Evolutionary conservation across 2,888 invertebrate species (phyloP), one percentile per base, ranked within the genome.

Genomic region (Chrysotoxum bicinctum): DNA sequence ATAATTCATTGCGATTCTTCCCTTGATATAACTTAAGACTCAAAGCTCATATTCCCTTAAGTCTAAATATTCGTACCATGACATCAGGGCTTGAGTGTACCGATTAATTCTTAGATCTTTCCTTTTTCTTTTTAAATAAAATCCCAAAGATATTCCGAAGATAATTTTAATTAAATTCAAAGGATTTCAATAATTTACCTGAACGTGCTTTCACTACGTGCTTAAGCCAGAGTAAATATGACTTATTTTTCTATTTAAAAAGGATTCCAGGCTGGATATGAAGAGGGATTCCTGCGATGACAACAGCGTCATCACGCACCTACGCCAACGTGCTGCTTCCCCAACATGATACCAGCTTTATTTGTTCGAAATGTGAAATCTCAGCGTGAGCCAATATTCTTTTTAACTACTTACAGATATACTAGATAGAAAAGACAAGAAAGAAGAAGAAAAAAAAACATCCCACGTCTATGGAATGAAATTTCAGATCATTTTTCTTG

Each of bases 211-310:
- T n/a, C 26, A 7, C 12, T 43, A 43, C 62, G 43, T 62, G 62
- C 45, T 16, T 12, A 30, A 45, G 12, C 45, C 62, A 64, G 1
- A 16, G 19, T 30, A 45, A 45, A 26, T 9, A 43, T 16, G 62
- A 45, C 45, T 64, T 64, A 64, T 45, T 45, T 64, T 64, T 45
- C 62, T 64, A 45, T 64, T 64, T 64, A 64, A 43, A 64, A 45
- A 45, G 62, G 45, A 64, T 45, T 64, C 21, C 21, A 58, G 10
- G 16, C 1, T 16, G 14, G 35, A 58, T 35, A 56, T 19, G 6
- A 0, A 50, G 2, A 23, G 7, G 50, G 23, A 48, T 21, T 58
- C 9, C 10, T 37, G n/a, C 21, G 2, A 32, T 16, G 16, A 56
- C 37, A 37, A 23, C 21, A 16, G 30, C 54, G 54, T 30, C 60